These are phyloP conservation scores for Isichthys henryi DNA, from an alignment of 2,113 vertebrate genomes.

Conservation along the genomic window DNA sequence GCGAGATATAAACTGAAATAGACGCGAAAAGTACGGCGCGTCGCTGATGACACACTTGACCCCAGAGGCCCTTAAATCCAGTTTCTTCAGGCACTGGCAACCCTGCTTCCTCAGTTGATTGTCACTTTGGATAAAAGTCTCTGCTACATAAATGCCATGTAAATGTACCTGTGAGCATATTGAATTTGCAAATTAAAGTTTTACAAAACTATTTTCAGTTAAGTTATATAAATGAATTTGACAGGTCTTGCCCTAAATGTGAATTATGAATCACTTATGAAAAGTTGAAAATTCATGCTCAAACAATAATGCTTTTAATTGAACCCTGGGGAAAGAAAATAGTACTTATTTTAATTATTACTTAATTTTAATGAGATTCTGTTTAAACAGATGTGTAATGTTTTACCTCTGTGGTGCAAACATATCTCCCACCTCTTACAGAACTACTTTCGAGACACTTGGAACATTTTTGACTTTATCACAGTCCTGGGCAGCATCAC, in stretches of 20 bases:
- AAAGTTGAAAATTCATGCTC: not conserved
- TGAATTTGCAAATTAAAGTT: not conserved
- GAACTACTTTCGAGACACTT: slow-evolving; percentile 98
- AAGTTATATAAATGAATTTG: not conserved
- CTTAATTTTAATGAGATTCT: not conserved
- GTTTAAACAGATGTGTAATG: not conserved
- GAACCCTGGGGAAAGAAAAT: not conserved
- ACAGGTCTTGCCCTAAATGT: not conserved
- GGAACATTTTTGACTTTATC: slow-evolving; percentile 99
- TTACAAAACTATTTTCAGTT: not conserved
- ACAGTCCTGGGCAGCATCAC: slow-evolving; percentile 94
- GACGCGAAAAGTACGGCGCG: too few relatives aligned
- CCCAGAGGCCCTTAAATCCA: too few relatives aligned
- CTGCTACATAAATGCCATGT: not conserved
- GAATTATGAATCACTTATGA: not conserved
- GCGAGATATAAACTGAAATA: too few relatives aligned
- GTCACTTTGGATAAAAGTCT: not conserved
- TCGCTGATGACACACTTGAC: too few relatives aligned
- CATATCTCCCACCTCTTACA: slow-evolving; percentile 36
- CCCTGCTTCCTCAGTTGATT: not conserved
- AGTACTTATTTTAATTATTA: not conserved
- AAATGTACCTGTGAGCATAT: not conserved
- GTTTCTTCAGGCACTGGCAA: too few relatives aligned
- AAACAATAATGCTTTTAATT: not conserved
- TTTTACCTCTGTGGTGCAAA: not conserved